Conservation (phyloP, 2,797 vertebrate genomes). For the Acanthiza pusilla region DNA sequence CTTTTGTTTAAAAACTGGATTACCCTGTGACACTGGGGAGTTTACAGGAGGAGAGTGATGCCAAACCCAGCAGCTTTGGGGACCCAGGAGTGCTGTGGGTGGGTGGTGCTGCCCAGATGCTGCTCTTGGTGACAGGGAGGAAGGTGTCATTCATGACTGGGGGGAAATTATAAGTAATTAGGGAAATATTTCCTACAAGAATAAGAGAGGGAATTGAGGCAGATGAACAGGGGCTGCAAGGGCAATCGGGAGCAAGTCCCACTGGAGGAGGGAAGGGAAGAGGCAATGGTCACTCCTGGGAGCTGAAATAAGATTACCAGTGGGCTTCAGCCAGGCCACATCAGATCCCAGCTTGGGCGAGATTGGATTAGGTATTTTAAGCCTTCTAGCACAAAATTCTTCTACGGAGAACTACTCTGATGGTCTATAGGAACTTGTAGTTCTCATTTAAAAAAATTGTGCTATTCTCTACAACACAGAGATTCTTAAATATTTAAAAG, state of each 20-base stretch:
- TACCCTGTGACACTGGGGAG: neutral
- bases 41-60: neutral
- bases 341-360: neutral
- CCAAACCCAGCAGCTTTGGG: neutral
- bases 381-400: neutral
- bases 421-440: conserved; percentile 6
- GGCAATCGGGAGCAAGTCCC: neutral
- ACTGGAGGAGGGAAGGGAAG: neutral
- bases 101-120: neutral
- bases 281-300: neutral
- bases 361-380: neutral
- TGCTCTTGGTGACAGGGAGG: neutral
- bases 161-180: neutral
- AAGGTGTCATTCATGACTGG: neutral
- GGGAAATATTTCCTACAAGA: neutral
- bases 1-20: conserved; percentile 20
- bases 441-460: conserved; percentile 17
- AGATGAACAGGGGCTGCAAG: neutral
- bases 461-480: conserved; percentile 45
- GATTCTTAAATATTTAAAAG: conserved; percentile 55
- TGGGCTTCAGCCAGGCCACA: neutral
- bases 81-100: rapidly evolving
- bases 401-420: neutral
- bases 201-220: neutral
- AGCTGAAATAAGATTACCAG: neutral